A percentile compares a stretch with the other conserved stretches of the same genome.
These are phyloP conservation scores for Fukomys damarensis DNA, from an alignment of 2,113 vertebrate genomes.

Conservation along the genomic window DNA sequence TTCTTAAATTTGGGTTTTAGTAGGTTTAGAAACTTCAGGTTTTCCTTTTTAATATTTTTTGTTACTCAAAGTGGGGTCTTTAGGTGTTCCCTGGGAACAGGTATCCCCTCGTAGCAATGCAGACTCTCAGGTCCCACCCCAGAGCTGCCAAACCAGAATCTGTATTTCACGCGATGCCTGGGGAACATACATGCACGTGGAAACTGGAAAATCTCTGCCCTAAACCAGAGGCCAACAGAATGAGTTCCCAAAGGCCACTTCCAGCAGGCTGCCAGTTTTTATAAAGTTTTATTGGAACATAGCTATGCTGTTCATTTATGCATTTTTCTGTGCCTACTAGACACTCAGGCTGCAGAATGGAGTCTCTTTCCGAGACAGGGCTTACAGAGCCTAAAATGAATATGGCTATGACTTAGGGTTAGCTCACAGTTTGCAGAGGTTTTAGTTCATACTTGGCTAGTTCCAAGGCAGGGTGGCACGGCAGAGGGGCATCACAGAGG, in stretches of 20 bases:
- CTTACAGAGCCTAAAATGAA: not conserved
- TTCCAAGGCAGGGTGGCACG: not conserved
- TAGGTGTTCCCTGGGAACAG: not conserved
- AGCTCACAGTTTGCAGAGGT: not conserved
- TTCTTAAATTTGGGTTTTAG: conserved; percentile 50
- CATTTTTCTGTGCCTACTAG: not conserved
- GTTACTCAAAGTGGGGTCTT: not conserved
- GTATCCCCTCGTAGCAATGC: not conserved
- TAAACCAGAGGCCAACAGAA: not conserved
- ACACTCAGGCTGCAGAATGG: accelerated
- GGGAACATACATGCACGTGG: accelerated
- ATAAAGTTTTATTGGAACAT: not conserved
- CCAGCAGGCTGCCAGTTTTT: not conserved
- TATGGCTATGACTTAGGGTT: no score
- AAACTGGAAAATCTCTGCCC: not conserved
- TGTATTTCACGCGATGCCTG: not conserved
- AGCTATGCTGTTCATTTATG: accelerated
- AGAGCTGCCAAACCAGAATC: not conserved
- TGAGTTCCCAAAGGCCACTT: not conserved
- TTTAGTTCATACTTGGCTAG: not conserved
- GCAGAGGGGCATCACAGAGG: not conserved
- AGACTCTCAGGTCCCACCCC: not conserved
- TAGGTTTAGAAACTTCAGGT: conserved; percentile 6
- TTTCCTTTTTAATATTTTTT: conserved; percentile 28
- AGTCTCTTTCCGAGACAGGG: accelerated